Evolutionary conservation across 2,888 invertebrate genomes (phyloP).

Genomic region (Myopa testacea): DNA sequence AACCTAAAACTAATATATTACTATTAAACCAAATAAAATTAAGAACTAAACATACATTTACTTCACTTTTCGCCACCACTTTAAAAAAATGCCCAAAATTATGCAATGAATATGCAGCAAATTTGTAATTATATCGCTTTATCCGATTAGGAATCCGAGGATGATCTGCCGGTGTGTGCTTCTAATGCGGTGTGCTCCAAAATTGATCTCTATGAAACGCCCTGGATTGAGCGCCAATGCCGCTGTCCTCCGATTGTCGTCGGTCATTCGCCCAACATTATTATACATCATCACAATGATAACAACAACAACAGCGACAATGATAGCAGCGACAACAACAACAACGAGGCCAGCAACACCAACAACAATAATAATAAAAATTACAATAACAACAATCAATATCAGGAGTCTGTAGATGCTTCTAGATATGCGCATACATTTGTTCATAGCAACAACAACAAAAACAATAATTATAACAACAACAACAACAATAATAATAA

Average conservation of each 20-base stretch:
- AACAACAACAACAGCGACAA: slow-evolving; percentile 1
- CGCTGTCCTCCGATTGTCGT: slow-evolving; percentile 74
- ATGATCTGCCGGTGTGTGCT: slow-evolving; percentile 83
- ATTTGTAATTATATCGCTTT: not conserved
- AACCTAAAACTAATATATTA: too few species aligned
- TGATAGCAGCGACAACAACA: not conserved
- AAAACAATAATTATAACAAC: slow-evolving; percentile 3
- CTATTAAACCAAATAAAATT: not conserved
- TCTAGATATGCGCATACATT: slow-evolving; percentile 49
- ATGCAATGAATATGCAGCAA: slow-evolving; percentile 23
- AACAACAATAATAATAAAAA: slow-evolving; percentile 54
- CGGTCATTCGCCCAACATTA: slow-evolving; percentile 56
- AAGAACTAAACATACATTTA: not conserved
- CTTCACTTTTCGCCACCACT: not conserved
- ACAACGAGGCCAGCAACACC: slow-evolving; percentile 15
- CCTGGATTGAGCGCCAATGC: slow-evolving; percentile 90
- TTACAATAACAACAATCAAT: not conserved
- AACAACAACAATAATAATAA: slow-evolving; percentile 7
- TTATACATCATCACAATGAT: slow-evolving; percentile 55
- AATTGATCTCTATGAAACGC: slow-evolving; percentile 86
- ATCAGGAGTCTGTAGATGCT: slow-evolving; percentile 31
- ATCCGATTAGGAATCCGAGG: slow-evolving; percentile 78
- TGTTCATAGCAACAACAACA: slow-evolving; percentile 54
- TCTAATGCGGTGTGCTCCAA: slow-evolving; percentile 87
- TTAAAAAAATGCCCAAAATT: slow-evolving; percentile 38